Evolutionary conservation across 2,888 invertebrate species (phyloP), one percentile per base, ranked within the genome.

Genomic region (Sphaerophoria taeniata): DNA sequence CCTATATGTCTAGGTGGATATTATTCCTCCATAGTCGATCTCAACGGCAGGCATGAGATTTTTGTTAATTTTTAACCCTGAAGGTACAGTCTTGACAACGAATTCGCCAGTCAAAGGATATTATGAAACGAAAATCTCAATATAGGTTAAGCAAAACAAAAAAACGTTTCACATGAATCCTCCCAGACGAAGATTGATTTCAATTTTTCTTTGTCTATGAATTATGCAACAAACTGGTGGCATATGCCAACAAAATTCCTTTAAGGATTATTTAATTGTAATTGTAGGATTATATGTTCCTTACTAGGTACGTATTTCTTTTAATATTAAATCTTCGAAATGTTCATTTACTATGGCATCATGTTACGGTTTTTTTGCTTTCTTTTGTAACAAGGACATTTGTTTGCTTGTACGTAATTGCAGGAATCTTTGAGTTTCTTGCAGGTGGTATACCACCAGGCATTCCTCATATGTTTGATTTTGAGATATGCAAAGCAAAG

Each of bases 161-260:
- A 14, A 47, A 31, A 11, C 47, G 36, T 56, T 49, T 12, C 7
- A 33, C 51, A 58, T 60, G 12, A 24, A 24, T 69, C 34, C 31
- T 49, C 6, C 14, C 14, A 58, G 53, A 67, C 9, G 43, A 55
- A 71, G 73, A 79, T 73, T 73, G 79, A 79, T 74, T 79, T 74
- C 73, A 53, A 56, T 31, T 51, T 45, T 47, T 11, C 31, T 47
- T 49, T 56, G 55, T 69, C 45, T 47, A 11, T 31, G 36, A 51
- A 63, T 65, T 43, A 69, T 67, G 67, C 39, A 53, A 67, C 33
- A 36, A 71, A 24, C 43, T 43, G 24, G 55, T 82, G 72, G 67
- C 82, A 77, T 82, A 77, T 82, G 82, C 69, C 77, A 77, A 51
- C 58, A 82, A 61, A 69, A 63, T 45, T 24, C 67, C 61, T 31